Evolutionary conservation across 1,140 invertebrate species (phyloP), one percentile per base, ranked within the genome.

Genomic region (Anoplophora glabripennis): DNA sequence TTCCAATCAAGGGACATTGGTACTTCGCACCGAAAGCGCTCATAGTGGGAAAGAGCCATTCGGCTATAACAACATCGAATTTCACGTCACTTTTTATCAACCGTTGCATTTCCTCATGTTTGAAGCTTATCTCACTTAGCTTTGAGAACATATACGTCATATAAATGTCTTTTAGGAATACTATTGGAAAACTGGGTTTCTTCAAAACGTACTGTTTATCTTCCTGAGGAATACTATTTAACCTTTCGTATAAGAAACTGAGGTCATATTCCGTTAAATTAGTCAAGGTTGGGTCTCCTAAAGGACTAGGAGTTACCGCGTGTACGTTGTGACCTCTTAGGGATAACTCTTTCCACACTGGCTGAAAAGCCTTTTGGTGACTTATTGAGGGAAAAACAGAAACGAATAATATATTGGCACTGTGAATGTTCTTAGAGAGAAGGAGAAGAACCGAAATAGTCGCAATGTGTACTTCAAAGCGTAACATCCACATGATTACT

Each of bases 311-410:
- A 10, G 67, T 64, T 14, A 66, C 18, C 12, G 53, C 58, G 35
- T 57, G 56, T 11, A 68, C 65, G 15, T 66, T 63, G 36, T 66
- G 61, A 49, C 64, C 67, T 49, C 45, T 48, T 14, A 64, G 37
- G 10, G 67, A 60, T 7, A 68, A 47, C 37, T 64, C 69, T 41
- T 51, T 66, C 48, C 75, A 72, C 17, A 81, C 58, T 21, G 66
- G 59, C 15, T 68, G 67, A 54, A 72, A 76, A 10, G 79, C 70
- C 28, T 78, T 69, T 54, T 78, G 77, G 46, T 81, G 79, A 65
- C 80, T 82, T 47, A 73, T 73, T 0, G 76, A 73, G 0, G 75
- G 64, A 35, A 44, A 53, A 33, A 51, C 51, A 36, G 36, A 44
- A 1, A 59, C 12, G 35, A 64, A 67, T 11, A 64, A 40, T 5